These are phyloP conservation scores for Tenthredo notha DNA, from an alignment of 2,888 invertebrate genomes.

Conservation along the genomic window DNA sequence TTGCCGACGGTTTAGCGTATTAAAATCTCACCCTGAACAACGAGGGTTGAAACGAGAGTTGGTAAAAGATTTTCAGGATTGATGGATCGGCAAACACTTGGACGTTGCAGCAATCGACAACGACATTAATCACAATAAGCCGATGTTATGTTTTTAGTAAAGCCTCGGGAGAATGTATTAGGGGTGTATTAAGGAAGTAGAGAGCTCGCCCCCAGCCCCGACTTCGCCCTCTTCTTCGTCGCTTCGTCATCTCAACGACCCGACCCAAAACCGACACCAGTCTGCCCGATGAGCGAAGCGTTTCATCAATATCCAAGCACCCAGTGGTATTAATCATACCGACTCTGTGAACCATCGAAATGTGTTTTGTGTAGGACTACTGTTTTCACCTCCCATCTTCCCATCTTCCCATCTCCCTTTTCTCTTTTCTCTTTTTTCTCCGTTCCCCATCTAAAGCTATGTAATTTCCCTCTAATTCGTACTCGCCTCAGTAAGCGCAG, in stretches of 20 bases:
- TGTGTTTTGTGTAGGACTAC: background rate
- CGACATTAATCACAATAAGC: constrained; percentile 54
- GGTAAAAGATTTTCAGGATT: constrained; percentile 23
- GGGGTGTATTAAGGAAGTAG: constrained; percentile 48
- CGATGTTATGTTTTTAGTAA: constrained; percentile 41
- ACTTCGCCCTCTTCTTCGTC: background rate
- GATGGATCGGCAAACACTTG: constrained; percentile 42
- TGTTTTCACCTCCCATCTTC: background rate
- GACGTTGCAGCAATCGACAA: constrained; percentile 32
- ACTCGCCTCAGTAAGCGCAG: background rate
- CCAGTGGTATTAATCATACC: constrained; percentile 17
- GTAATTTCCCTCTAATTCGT: background rate
- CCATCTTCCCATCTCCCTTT: no score
- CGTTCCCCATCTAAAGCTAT: background rate
- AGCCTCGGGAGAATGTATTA: constrained; percentile 26
- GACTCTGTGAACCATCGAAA: constrained; percentile 39
- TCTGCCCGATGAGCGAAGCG: constrained; percentile 36
- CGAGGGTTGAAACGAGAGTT: background rate
- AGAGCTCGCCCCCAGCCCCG: background rate
- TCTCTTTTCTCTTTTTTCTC: background rate
- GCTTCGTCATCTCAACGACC: constrained; percentile 40
- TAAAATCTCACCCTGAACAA: constrained; percentile 24
- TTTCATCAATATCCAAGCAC: constrained; percentile 47
- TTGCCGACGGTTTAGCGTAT: constrained; percentile 26
- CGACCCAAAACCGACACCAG: constrained; percentile 29